phyloP scores from a whole-genome alignment of 2,888 invertebrate species.

The Lasius platythorax region DNA sequence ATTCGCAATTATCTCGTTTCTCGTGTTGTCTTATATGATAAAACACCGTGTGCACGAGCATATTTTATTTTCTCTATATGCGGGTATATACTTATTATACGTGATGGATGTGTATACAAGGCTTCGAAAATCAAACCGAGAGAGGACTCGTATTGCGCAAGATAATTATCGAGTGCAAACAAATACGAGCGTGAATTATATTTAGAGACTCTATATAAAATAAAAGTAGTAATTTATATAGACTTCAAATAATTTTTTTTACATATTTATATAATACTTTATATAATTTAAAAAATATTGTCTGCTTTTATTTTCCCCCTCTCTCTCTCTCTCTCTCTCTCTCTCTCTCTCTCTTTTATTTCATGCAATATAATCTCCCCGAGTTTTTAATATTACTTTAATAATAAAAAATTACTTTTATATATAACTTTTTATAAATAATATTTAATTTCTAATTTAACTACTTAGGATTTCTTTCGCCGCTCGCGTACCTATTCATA shows the following conservation, averaged over 20 bases:
- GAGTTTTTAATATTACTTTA: neutral
- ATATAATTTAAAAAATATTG: conserved; percentile 2
- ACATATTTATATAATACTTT: neutral
- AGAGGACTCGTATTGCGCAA: neutral
- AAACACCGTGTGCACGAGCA: conserved; percentile 22
- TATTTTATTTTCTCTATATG: neutral
- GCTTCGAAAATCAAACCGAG: neutral
- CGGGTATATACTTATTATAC: neutral
- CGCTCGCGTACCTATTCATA: neutral
- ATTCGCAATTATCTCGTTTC: neutral
- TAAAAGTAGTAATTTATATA: neutral
- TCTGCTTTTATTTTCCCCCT: neutral
- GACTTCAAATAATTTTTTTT: neutral
- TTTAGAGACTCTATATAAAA: neutral
- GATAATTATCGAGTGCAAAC: neutral
- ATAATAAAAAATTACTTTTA: neutral
- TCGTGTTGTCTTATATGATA: neutral
- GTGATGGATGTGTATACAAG: neutral
- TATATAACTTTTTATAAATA: neutral
- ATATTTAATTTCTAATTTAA: conserved; percentile 1
- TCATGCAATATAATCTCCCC: neutral
- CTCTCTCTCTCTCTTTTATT: neutral
- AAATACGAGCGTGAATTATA: neutral
- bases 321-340: conserved; percentile 7
- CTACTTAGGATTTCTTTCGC: neutral